Conservation (phyloP, 2,888 invertebrate species). For the Ophion ventricosus region DNA sequence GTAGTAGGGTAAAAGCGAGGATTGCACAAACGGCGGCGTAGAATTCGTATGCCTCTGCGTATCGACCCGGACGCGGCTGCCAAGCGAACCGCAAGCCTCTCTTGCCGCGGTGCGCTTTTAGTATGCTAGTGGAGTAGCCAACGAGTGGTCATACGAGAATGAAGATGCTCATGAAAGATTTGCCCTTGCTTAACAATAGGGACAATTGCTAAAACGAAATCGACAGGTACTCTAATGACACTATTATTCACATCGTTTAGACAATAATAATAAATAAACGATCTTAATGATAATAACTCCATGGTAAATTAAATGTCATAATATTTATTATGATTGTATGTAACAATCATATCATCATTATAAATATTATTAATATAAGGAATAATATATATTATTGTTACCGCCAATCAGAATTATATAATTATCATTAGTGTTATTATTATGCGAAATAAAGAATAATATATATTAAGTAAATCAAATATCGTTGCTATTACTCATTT, state of each 20-base stretch:
- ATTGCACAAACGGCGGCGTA: conserved; percentile 44
- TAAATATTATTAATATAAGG: neutral
- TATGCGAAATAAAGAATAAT: neutral
- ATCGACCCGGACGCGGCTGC: conserved; percentile 73
- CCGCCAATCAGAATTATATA: no score
- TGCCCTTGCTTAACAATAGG: conserved; percentile 53
- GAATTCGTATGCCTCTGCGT: conserved; percentile 64
- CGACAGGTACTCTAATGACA: neutral
- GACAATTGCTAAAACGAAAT: neutral
- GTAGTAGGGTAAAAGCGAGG: conserved; percentile 32
- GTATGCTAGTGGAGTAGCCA: conserved; percentile 77
- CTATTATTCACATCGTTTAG: conserved; percentile 13
- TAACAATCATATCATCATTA: neutral
- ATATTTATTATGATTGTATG: neutral
- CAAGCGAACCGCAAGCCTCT: conserved; percentile 72
- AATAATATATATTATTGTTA: no score
- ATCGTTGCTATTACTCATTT: no score
- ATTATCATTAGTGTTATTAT: no score
- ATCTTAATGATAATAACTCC: neutral
- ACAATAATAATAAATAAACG: neutral
- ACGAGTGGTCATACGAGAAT: conserved; percentile 74
- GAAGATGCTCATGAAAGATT: conserved; percentile 69
- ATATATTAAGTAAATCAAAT: no score
- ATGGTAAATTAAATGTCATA: neutral
- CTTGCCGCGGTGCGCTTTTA: conserved; percentile 69